A percentile compares a stretch with the other conserved stretches of the same genome.
Conservation (phyloP, 1,140 invertebrate species). For the Protaetia brevitarsis region DNA sequence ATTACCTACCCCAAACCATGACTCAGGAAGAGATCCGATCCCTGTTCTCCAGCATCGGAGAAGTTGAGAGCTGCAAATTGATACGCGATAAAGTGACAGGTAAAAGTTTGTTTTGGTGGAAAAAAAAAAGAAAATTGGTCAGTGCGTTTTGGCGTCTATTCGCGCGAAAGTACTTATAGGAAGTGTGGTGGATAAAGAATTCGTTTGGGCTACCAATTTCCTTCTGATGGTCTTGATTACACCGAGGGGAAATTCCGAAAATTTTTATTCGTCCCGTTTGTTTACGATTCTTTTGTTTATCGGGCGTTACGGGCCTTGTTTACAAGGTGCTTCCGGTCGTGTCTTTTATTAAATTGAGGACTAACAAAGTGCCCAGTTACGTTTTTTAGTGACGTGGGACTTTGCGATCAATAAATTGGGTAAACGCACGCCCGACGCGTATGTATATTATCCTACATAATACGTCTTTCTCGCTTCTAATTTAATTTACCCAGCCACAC, state of each 20-base stretch:
- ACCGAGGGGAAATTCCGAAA: too few relatives aligned
- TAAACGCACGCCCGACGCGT: background rate
- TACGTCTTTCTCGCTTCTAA: background rate
- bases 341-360: background rate
- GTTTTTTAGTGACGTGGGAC: background rate
- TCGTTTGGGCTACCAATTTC: background rate
- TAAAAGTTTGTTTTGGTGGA: constrained; percentile 51
- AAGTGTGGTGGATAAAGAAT: background rate
- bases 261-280: too few relatives aligned
- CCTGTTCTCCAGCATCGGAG: constrained; percentile 96
- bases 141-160: too few relatives aligned
- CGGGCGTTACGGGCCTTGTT: background rate
- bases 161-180: background rate
- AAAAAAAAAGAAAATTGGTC: background rate
- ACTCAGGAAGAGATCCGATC: constrained; percentile 98
- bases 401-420: background rate
- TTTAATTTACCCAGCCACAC: background rate
- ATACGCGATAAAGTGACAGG: constrained; percentile 98
- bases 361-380: background rate
- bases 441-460: background rate
- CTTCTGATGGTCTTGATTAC: too few relatives aligned
- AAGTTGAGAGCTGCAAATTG: constrained; percentile 98
- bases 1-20: constrained; percentile 99
- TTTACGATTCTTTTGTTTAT: background rate
- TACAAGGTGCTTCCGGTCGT: background rate